Evolutionary conservation across 2,113 vertebrate genomes (phyloP).

Genomic region (Ascaphus truei): DNA sequence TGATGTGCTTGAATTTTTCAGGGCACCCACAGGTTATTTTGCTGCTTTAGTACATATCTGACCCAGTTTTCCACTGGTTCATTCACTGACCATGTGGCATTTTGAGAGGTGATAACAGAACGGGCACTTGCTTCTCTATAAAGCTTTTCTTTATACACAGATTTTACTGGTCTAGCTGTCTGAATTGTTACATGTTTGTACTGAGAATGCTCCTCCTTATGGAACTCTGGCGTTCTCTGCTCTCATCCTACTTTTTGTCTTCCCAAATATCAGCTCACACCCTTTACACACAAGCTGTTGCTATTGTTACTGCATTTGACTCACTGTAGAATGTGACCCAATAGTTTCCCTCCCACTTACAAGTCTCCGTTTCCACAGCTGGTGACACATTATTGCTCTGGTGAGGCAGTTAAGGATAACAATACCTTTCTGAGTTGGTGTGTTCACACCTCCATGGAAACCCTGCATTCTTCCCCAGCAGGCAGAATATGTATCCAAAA

Average conservation of each 20-base stretch:
- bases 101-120: no score
- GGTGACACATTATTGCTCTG: neutral
- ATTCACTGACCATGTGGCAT: no score
- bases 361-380: neutral
- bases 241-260: neutral
- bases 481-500: neutral
- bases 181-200: neutral
- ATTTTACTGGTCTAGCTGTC: neutral
- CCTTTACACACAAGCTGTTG: neutral
- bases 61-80: no score
- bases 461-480: neutral
- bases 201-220: neutral
- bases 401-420: neutral
- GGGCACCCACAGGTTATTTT: no score
- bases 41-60: no score
- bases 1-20: no score
- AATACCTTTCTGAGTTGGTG: neutral
- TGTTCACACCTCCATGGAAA: neutral
- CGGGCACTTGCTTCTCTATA: no score
- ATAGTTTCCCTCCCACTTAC: neutral
- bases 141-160: no score
- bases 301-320: conserved; percentile 14
- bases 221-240: neutral
- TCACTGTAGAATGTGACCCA: neutral
- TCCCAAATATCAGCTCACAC: neutral